phyloP scores from a whole-genome alignment of 2,797 vertebrate species.

The Chanos chanos region DNA sequence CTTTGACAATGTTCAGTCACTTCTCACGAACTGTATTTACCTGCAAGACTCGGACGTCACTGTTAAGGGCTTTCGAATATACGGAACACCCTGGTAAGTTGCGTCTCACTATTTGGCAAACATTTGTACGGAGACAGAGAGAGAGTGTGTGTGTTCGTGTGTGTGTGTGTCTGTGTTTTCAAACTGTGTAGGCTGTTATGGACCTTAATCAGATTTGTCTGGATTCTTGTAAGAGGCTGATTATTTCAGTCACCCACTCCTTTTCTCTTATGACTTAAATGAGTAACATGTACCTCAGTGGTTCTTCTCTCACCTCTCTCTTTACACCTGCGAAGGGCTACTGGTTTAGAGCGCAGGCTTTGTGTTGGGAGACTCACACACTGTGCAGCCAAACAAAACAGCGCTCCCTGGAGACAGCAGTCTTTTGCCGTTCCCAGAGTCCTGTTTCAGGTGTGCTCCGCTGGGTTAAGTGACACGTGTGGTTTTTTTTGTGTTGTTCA shows the following conservation, averaged over 20 bases:
- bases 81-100: constrained; percentile 96
- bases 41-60: constrained; percentile 95
- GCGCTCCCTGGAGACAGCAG: constrained; percentile 15
- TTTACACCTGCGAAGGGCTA: no score
- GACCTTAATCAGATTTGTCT: no score
- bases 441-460: not conserved
- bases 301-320: no score
- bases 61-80: constrained; percentile 88
- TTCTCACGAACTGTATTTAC: constrained; percentile 97
- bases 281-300: no score
- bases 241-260: no score
- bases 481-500: constrained; percentile 1
- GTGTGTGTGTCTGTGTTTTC: constrained; percentile 2
- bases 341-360: no score
- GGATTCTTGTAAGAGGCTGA: no score
- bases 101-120: no score
- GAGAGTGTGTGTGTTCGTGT: not conserved
- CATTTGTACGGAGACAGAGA: no score
- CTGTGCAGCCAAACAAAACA: not conserved
- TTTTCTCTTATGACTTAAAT: no score
- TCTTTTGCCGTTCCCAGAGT: constrained; percentile 8
- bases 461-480: constrained; percentile 4
- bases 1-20: constrained; percentile 93
- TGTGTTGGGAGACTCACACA: no score
- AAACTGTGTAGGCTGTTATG: not conserved